Percentiles rank a stretch among this genome's conserved stretches.
phyloP scores from a whole-genome alignment of 2,113 vertebrate genomes.

The Nesogale talazaci region DNA sequence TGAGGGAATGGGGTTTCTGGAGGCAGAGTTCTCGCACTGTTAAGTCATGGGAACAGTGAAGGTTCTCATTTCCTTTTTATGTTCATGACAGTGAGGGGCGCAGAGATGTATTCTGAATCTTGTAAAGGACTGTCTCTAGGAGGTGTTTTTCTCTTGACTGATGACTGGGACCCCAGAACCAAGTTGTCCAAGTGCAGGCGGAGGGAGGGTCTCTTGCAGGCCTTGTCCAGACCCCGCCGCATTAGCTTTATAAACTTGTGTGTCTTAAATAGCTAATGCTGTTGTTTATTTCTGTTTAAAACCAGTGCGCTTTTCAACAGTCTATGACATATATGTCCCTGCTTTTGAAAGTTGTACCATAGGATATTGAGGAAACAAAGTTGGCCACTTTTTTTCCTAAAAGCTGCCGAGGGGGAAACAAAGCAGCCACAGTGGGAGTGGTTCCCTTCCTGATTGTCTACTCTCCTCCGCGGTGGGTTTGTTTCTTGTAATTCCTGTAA shows the following conservation, averaged over 20 bases:
- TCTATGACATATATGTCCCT: neutral
- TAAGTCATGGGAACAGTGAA: conserved; percentile 4
- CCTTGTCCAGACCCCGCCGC: neutral
- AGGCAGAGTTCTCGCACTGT: neutral
- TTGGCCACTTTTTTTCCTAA: neutral
- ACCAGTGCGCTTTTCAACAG: neutral
- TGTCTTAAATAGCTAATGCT: neutral
- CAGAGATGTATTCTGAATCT: neutral
- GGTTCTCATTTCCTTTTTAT: neutral
- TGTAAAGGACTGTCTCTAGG: conserved; percentile 8
- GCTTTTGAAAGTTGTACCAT: conserved; percentile 40
- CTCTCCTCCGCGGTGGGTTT: neutral
- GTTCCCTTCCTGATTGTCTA: conserved; percentile 13
- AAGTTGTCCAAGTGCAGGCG: neutral
- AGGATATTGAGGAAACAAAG: conserved; percentile 31
- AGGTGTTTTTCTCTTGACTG: neutral
- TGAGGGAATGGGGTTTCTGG: conserved; percentile 21
- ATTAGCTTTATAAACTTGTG: neutral
- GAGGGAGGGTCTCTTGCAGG: neutral
- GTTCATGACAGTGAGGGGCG: neutral
- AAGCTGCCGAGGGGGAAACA: neutral
- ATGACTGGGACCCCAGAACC: neutral
- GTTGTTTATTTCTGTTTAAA: neutral
- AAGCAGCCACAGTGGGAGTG: neutral
- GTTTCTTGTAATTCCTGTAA: conserved; percentile 14